These are phyloP conservation scores for Thyatira batis DNA, from an alignment of 2,888 invertebrate species.

Conservation along the genomic window DNA sequence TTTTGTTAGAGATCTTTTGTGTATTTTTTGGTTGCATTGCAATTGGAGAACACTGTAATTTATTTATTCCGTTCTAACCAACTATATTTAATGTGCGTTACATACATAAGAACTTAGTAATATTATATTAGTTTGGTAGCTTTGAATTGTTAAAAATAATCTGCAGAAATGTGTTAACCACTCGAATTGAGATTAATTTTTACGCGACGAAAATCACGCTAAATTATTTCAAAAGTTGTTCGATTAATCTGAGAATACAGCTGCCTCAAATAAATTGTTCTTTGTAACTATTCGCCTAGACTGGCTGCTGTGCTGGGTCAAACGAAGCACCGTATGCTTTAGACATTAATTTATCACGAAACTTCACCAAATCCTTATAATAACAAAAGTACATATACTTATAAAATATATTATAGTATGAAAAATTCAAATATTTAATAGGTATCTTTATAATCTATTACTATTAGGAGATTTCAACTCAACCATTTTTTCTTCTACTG, in stretches of 20 bases:
- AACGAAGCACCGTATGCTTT: not conserved
- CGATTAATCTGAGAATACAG: not conserved
- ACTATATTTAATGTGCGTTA: too few species aligned
- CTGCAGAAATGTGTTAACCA: not conserved
- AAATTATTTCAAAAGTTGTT: not conserved
- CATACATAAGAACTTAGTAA: too few species aligned
- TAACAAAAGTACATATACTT: too few species aligned
- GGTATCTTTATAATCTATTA: too few species aligned
- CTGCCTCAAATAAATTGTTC: not conserved
- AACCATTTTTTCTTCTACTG: too few species aligned
- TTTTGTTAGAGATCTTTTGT: not conserved
- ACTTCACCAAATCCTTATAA: not conserved
- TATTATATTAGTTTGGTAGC: too few species aligned
- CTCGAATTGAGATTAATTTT: not conserved
- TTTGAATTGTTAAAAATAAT: too few species aligned
- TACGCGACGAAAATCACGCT: not conserved
- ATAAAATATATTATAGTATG: too few species aligned
- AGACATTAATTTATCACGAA: not conserved
- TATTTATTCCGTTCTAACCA: too few species aligned
- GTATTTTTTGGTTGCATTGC: not conserved
- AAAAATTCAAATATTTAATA: too few species aligned
- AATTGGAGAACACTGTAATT: too few species aligned
- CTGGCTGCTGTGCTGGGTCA: not conserved
- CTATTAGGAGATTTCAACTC: too few species aligned
- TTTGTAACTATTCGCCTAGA: not conserved